A percentile compares a stretch with the other conserved stretches of the same genome.
These are phyloP conservation scores for Mormyrops attenuatus DNA, from an alignment of 2,797 vertebrate genomes.

Conservation along the genomic window DNA sequence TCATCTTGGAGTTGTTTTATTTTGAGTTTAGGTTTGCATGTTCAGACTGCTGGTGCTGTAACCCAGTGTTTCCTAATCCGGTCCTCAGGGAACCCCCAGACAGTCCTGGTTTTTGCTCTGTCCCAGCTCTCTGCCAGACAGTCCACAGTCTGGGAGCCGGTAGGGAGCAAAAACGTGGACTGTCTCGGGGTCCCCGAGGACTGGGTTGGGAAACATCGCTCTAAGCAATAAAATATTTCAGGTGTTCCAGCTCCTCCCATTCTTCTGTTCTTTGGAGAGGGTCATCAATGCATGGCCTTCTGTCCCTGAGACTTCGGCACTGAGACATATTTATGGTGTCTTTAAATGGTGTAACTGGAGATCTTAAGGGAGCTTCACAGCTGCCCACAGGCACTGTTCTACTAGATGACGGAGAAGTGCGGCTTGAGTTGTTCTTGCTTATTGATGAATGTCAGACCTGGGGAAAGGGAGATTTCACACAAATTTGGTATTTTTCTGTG, in stretches of 20 bases:
- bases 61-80: not conserved
- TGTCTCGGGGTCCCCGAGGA: not conserved
- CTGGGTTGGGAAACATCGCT: not conserved
- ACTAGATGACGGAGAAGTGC: not conserved
- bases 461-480: not conserved
- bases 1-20: not conserved
- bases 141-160: not conserved
- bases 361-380: not conserved
- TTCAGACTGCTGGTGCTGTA: not conserved
- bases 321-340: not conserved
- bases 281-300: not conserved
- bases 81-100: not conserved
- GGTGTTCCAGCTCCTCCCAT: not conserved
- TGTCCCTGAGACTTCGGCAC: not conserved
- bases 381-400: not conserved
- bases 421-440: not conserved
- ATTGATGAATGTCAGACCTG: not conserved
- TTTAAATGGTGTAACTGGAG: not conserved
- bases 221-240: not conserved
- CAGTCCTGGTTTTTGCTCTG: not conserved
- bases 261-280: not conserved
- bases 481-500: not conserved
- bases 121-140: not conserved
- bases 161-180: not conserved
- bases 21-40: not conserved